Base-by-base conservation (phyloP, 2,113 vertebrate species). In the Tonatia bakeri region DNA sequence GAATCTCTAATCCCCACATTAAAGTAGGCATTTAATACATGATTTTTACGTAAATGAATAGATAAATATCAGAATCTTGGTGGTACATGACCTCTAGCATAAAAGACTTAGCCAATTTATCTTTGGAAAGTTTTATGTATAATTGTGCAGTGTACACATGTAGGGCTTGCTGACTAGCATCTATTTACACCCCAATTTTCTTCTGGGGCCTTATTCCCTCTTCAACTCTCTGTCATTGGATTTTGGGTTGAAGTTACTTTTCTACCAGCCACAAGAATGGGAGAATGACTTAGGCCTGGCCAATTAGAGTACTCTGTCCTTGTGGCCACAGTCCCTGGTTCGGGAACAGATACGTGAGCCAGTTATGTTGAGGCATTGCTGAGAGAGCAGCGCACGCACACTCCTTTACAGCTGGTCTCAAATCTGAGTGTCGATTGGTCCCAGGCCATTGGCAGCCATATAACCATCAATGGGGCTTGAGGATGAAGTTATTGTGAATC, bases 41-140 rank as follows among this genome's bases (percentile, higher is more conserved):
- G n/a, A 40, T 52, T 83, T 94, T 91, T 67, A 19, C 5, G 50
- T 89, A 89, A 88, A 79, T n/a, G 22, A 76, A 83, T 90, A 82
- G 45, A 45, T 94, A 77, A 65, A 45, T 93, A n/a, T 69, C 14
- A 89, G 56, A 77, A 43, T 61, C 24, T 61, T 96, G 22, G 40
- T 76, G 64, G 15, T 69, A 14, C 3, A 10, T 87, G 33, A 75
- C 47, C 17, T 76, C n/a, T 40, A 59, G 15, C 6, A 36, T 93
- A 91, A 59, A 84, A 56, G 13, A 61, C 10, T 5, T 26, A 88
- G 15, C 33, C 47, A 70, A 8, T 76, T 94, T 96, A 50, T 82
- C 19, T 70, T 84, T 81, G 31, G 36, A 70, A 93, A 73, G n/a
- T 87, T 94, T 94, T 95, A 28, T 91, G 92, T 84, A 50, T 31